Conservation (phyloP, 2,113 vertebrate genomes). For the Chiloscyllium plagiosum region DNA sequence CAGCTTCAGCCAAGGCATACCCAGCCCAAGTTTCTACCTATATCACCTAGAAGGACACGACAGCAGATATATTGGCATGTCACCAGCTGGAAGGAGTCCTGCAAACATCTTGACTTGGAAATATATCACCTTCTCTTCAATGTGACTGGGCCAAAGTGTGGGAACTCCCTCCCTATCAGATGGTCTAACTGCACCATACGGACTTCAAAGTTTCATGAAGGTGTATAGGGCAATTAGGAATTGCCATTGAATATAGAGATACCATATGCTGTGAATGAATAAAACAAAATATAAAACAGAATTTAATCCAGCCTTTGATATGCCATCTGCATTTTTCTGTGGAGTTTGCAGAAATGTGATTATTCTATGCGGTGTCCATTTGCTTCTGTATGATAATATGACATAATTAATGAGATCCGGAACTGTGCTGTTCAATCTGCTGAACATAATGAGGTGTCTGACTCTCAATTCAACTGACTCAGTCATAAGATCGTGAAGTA, state of each 20-base stretch:
- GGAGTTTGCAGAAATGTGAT: constrained; percentile 22
- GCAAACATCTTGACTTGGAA: neutral
- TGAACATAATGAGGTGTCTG: neutral
- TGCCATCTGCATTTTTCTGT: neutral
- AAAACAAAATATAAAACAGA: neutral
- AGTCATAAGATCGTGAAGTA: neutral
- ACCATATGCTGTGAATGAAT: neutral
- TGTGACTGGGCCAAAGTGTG: neutral
- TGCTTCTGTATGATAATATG: neutral
- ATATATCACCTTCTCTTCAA: neutral
- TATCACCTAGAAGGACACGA: neutral
- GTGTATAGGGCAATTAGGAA: neutral
- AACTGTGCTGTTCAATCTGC: constrained; percentile 10
- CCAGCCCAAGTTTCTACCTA: neutral
- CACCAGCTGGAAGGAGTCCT: no score
- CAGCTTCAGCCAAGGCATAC: no score
- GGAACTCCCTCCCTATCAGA: neutral
- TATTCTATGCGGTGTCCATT: neutral
- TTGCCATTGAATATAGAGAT: neutral
- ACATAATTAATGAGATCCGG: neutral
- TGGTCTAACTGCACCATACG: neutral
- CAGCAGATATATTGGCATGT: neutral
- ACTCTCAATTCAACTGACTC: neutral
- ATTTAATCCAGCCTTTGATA: constrained; percentile 1
- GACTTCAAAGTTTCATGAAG: neutral